Percentiles rank a stretch among this genome's conserved stretches.
Conservation (phyloP, 2,888 invertebrate genomes). For the Fabriciana adippe region DNA sequence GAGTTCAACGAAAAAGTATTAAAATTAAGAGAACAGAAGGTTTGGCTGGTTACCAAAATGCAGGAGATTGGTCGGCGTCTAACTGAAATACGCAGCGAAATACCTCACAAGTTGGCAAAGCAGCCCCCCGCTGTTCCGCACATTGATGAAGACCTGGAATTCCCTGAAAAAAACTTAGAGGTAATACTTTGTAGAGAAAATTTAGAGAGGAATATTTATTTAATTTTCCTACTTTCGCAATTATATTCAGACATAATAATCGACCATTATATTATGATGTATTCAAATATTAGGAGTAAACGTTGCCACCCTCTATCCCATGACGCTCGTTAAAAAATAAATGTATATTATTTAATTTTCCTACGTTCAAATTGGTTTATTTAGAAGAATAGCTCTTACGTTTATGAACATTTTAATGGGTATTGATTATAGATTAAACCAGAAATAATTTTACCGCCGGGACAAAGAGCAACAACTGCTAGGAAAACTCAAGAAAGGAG, state of each 20-base stretch:
- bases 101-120: slow-evolving; percentile 75
- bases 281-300: too few species aligned
- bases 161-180: slow-evolving; percentile 82
- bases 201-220: background rate
- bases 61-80: slow-evolving; percentile 71
- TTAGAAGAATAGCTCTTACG: too few species aligned
- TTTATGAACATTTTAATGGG: background rate
- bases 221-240: too few species aligned
- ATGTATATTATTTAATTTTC: too few species aligned
- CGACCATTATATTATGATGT: too few species aligned
- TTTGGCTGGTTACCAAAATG: slow-evolving; percentile 58
- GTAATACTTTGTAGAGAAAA: slow-evolving; percentile 47
- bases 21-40: slow-evolving; percentile 65
- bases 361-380: too few species aligned
- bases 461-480: slow-evolving; percentile 41
- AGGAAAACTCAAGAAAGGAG: slow-evolving; percentile 53
- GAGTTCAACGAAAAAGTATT: slow-evolving; percentile 69
- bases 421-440: slow-evolving; percentile 56
- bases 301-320: too few species aligned
- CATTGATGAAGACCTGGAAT: slow-evolving; percentile 79
- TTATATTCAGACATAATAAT: too few species aligned
- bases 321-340: too few species aligned
- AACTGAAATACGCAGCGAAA: slow-evolving; percentile 80
- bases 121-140: slow-evolving; percentile 70
- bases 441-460: slow-evolving; percentile 43